phyloP scores from a whole-genome alignment of 1,140 invertebrate genomes.

The Teleopsis dalmanni region DNA sequence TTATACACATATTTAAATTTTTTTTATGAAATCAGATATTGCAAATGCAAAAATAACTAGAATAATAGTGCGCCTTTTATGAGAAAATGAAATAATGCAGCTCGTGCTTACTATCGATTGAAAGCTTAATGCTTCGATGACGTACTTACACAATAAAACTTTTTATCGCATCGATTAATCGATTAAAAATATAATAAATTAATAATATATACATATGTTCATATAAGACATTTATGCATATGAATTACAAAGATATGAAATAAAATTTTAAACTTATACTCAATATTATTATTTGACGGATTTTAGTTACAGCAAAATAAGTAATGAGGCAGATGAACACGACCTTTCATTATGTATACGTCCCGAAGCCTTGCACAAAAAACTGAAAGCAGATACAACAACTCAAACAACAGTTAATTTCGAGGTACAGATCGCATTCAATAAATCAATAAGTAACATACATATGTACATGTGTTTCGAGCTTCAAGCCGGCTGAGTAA shows the following conservation, averaged over 20 bases:
- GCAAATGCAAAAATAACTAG: too few relatives aligned
- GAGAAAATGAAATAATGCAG: too few relatives aligned
- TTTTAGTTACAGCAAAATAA: slow-evolving; percentile 40
- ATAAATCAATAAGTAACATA: slow-evolving; percentile 3
- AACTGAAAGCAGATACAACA: slow-evolving; percentile 24
- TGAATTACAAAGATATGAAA: not conserved
- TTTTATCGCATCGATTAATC: slow-evolving; percentile 2
- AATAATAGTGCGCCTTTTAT: too few relatives aligned
- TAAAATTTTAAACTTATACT: slow-evolving; percentile 9
- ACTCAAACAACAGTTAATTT: slow-evolving; percentile 15
- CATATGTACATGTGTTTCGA: too few relatives aligned
- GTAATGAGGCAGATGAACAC: slow-evolving; percentile 32
- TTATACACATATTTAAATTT: too few relatives aligned
- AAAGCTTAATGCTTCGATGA: not conserved
- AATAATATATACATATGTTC: slow-evolving; percentile 2
- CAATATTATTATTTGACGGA: slow-evolving; percentile 16
- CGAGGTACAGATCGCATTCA: slow-evolving; percentile 11
- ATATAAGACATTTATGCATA: slow-evolving; percentile 16
- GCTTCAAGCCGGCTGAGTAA: too few relatives aligned
- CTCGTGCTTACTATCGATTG: too few relatives aligned
- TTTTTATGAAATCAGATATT: too few relatives aligned
- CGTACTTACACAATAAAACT: not conserved
- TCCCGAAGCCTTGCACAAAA: slow-evolving; percentile 35
- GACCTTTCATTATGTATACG: slow-evolving; percentile 39
- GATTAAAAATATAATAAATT: slow-evolving; percentile 7